Conservation (phyloP, 2,113 vertebrate species). For the Mellivora capensis region DNA sequence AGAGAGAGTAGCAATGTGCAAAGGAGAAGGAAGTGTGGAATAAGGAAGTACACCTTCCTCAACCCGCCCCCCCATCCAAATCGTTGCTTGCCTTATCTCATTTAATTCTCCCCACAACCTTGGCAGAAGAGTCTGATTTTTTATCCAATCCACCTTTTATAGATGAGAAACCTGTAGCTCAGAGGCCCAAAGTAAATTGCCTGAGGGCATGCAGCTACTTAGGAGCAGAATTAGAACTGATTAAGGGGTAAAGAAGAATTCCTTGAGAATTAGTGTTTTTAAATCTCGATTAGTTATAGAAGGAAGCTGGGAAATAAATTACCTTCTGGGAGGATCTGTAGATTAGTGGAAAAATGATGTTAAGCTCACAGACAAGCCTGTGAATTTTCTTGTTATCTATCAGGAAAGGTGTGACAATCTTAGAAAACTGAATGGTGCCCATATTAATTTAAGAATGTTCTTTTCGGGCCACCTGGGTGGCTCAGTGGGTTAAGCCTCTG, state of each 20-base stretch:
- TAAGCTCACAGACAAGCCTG: background rate
- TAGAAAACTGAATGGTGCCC: background rate
- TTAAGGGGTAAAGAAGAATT: slow-evolving; percentile 33
- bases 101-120: background rate
- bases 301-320: slow-evolving; percentile 42
- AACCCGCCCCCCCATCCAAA: background rate
- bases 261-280: slow-evolving; percentile 47
- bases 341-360: slow-evolving; percentile 25
- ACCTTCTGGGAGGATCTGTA: slow-evolving; percentile 36
- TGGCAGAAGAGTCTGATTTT: background rate
- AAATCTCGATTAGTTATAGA: slow-evolving; percentile 39
- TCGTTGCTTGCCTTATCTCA: background rate
- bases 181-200: background rate
- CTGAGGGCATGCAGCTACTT: background rate
- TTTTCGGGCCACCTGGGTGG: no score
- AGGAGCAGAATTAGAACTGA: slow-evolving; percentile 25
- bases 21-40: background rate
- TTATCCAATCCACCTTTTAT: background rate
- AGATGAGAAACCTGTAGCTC: background rate
- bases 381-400: slow-evolving; percentile 34
- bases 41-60: background rate
- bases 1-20: background rate
- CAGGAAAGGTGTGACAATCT: background rate
- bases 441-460: background rate
- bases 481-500: no score